Conservation (phyloP, 2,113 vertebrate genomes). For the Ornithorhynchus anatinus region DNA sequence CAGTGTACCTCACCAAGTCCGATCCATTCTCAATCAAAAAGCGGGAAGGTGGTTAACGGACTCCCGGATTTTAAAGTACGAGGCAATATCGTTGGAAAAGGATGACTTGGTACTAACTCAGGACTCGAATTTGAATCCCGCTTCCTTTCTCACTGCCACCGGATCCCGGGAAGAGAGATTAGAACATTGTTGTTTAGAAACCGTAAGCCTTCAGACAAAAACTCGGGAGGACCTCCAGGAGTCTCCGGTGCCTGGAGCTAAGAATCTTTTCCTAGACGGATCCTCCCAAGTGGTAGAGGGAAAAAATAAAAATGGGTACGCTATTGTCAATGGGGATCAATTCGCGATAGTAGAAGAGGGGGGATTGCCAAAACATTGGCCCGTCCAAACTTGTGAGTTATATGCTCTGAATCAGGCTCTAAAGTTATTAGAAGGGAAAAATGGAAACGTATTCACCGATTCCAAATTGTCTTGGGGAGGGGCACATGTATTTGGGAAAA, state of each 20-base stretch:
- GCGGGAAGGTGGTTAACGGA: background rate
- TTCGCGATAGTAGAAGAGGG: background rate
- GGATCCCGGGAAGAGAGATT: fast-evolving
- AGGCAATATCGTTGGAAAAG: too few relatives aligned
- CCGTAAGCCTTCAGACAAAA: background rate
- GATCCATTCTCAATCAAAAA: background rate
- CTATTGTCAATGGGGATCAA: background rate
- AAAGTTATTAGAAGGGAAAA: background rate
- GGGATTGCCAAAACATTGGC: background rate
- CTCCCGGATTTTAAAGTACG: too few relatives aligned
- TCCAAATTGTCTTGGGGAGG: background rate
- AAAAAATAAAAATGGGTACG: background rate
- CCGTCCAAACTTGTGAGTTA: background rate
- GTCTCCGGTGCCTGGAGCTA: background rate
- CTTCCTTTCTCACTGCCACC: background rate
- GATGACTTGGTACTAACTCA: background rate
- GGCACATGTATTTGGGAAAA: background rate
- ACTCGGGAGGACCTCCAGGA: background rate
- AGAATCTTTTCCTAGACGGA: background rate
- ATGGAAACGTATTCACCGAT: background rate
- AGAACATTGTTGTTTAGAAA: background rate
- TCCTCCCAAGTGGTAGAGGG: background rate
- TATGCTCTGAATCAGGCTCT: background rate
- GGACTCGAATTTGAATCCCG: background rate
- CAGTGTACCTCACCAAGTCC: background rate